A percentile compares a stretch with the other conserved stretches of the same genome.
phyloP scores from a whole-genome alignment of 2,113 vertebrate genomes.

The Hiodon alosoides region DNA sequence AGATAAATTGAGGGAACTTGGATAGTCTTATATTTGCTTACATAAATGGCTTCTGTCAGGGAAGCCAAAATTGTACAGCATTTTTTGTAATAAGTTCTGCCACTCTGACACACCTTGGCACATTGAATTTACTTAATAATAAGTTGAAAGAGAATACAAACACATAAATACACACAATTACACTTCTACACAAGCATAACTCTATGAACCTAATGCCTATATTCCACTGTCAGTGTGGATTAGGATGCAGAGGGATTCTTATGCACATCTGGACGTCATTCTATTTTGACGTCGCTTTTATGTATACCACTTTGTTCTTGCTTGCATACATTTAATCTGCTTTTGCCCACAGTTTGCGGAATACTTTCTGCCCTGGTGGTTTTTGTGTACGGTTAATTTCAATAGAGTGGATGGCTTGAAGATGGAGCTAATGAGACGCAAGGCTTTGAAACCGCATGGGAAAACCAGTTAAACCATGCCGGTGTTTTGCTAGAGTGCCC shows the following conservation, averaged over 20 bases:
- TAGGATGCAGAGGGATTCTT: too few relatives aligned
- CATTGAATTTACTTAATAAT: background rate
- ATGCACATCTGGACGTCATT: too few relatives aligned
- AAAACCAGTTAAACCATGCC: too few relatives aligned
- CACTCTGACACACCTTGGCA: background rate
- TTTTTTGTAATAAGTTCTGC: constrained; percentile 17
- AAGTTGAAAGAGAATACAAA: too few relatives aligned
- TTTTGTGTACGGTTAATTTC: background rate
- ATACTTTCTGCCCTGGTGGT: background rate
- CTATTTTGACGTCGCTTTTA: too few relatives aligned
- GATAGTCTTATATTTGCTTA: constrained; percentile 34
- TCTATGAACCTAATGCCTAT: background rate
- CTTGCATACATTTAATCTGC: too few relatives aligned
- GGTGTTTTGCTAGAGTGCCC: too few relatives aligned
- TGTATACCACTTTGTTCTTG: too few relatives aligned
- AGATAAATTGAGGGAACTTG: constrained; percentile 37
- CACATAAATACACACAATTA: too few relatives aligned
- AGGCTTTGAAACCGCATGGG: background rate
- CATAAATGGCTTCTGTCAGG: background rate
- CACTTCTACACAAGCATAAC: background rate
- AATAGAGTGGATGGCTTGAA: background rate
- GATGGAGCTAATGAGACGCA: background rate
- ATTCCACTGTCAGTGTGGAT: too few relatives aligned
- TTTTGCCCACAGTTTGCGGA: too few relatives aligned
- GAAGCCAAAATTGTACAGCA: constrained; percentile 1